phyloP scores from a whole-genome alignment of 2,797 vertebrate species.

The Coregonus sp. region DNA sequence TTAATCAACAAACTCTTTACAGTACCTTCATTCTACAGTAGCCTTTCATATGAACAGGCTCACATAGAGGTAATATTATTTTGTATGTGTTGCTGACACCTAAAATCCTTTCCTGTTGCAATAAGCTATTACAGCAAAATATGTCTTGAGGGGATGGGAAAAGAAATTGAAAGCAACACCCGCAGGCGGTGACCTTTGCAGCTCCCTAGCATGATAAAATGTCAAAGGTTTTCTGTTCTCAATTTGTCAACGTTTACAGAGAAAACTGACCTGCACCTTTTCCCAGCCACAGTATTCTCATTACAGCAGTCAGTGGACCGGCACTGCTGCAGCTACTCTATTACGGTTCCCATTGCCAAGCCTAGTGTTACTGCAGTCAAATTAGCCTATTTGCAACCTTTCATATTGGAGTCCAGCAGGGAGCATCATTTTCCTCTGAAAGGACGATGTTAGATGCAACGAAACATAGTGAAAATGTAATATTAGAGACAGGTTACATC shows the following conservation, averaged over 20 bases:
- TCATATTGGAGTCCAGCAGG: conserved; percentile 60
- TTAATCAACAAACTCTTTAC: not conserved
- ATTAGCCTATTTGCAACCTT: conserved; percentile 76
- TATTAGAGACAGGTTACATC: conserved; percentile 48
- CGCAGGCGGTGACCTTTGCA: conserved; percentile 71
- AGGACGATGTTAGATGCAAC: conserved; percentile 32
- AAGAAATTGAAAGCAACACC: conserved; percentile 63
- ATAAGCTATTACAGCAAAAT: conserved; percentile 41
- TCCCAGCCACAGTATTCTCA: conserved; percentile 63
- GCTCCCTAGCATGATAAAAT: conserved; percentile 71
- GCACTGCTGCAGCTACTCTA: conserved; percentile 62
- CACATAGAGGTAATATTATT: conserved; percentile 28
- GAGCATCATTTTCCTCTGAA: conserved; percentile 56
- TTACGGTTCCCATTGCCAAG: conserved; percentile 65
- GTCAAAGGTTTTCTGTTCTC: conserved; percentile 77
- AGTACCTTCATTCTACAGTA: not conserved
- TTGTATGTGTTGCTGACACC: conserved; percentile 10
- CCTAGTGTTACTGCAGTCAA: conserved; percentile 70
- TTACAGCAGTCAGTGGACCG: conserved; percentile 69
- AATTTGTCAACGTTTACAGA: conserved; percentile 76
- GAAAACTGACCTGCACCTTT: conserved; percentile 72
- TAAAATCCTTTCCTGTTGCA: conserved; percentile 36
- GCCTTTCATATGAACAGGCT: not conserved
- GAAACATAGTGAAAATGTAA: conserved; percentile 53
- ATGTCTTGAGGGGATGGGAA: conserved; percentile 55